These are phyloP conservation scores for Scaptomyza flava DNA, from an alignment of 2,888 invertebrate species.

Conservation along the genomic window DNA sequence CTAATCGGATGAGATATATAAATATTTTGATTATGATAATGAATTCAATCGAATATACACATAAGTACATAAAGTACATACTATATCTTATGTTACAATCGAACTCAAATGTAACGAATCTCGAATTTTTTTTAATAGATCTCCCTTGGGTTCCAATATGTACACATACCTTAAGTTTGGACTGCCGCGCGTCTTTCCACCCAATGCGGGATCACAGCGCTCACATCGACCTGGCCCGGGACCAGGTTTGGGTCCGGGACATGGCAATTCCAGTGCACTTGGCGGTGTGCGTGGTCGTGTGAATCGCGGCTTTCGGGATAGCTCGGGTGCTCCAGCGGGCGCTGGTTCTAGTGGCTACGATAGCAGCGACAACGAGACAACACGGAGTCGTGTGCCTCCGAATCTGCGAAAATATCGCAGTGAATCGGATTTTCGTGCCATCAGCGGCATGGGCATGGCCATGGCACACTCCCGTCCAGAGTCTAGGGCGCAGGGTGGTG, in stretches of 20 bases:
- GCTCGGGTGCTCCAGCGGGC: conserved; percentile 78
- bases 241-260: conserved; percentile 27
- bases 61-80: no score
- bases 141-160: conserved; percentile 95
- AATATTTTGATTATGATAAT: background rate
- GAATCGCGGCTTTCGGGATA: conserved; percentile 87
- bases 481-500: conserved; percentile 82
- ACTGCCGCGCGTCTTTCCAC: conserved; percentile 95
- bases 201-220: conserved; percentile 90
- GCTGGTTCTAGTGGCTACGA: conserved; percentile 95
- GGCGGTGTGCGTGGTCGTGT: conserved; percentile 86
- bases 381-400: conserved; percentile 84
- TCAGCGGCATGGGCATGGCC: conserved; percentile 77
- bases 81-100: no score
- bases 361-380: conserved; percentile 93
- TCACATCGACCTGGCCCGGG: conserved; percentile 85
- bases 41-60: no score
- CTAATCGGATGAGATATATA: background rate
- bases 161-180: conserved; percentile 98
- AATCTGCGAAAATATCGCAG: conserved; percentile 90
- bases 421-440: conserved; percentile 92
- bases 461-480: conserved; percentile 82
- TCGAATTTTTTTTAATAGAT: conserved; percentile 82
- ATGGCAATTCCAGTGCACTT: conserved; percentile 65
- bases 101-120: no score